Evolutionary conservation across 2,113 vertebrate species (phyloP).

Genomic region (Cichladusa arquata): DNA sequence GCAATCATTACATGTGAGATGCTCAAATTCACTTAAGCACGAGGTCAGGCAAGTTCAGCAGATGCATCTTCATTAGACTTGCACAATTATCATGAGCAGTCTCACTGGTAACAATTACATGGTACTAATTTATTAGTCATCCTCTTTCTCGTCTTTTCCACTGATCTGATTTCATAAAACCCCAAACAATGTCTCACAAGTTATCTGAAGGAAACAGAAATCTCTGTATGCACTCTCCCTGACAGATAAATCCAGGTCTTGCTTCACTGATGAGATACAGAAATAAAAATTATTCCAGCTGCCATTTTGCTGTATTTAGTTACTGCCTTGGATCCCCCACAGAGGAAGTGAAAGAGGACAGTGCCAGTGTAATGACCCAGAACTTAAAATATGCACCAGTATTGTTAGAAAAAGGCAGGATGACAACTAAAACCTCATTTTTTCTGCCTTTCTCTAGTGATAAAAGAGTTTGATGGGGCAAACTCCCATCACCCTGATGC

Average conservation of each 20-base stretch:
- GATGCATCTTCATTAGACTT: not conserved
- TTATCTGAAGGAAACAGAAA: not conserved
- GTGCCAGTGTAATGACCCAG: not conserved
- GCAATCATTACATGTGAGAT: not conserved
- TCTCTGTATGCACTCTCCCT: not conserved
- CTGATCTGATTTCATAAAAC: not conserved
- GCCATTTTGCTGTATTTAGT: not conserved
- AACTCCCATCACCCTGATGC: not conserved
- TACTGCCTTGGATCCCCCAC: not conserved
- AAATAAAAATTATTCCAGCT: not conserved
- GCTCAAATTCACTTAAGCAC: not conserved
- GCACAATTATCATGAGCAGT: not conserved
- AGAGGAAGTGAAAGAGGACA: not conserved
- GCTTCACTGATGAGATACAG: not conserved
- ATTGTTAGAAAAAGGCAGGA: not conserved
- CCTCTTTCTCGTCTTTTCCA: not conserved
- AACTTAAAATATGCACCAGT: not conserved
- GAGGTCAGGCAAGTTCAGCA: not conserved
- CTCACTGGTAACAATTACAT: not conserved
- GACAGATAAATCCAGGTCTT: not conserved
- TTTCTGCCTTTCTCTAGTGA: not conserved
- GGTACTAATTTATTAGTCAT: not conserved
- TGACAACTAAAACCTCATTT: not conserved
- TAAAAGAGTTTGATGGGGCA: not conserved
- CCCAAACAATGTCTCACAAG: not conserved